Percentiles rank a stretch among this genome's conserved stretches.
Evolutionary conservation across 2,797 vertebrate species (phyloP).

Genomic region (Squalus acanthias): DNA sequence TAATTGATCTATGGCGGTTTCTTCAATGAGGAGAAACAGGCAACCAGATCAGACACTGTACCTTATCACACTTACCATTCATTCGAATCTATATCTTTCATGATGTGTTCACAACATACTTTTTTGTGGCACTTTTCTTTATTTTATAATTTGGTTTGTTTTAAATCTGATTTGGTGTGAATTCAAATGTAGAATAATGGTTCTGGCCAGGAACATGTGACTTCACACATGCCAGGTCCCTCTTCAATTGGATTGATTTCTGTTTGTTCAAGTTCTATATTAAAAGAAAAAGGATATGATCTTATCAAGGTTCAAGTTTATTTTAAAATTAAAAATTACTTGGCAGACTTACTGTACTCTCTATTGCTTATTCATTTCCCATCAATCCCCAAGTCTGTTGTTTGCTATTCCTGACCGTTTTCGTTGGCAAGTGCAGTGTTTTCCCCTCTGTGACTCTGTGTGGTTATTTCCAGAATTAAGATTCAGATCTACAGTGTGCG

Average conservation of each 20-base stretch:
- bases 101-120: neutral
- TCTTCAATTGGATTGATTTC: neutral
- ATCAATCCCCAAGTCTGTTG: conserved; percentile 26
- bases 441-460: conserved; percentile 32
- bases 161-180: conserved; percentile 5
- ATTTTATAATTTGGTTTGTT: neutral
- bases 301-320: conserved; percentile 28
- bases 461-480: conserved; percentile 35
- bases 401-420: conserved; percentile 32
- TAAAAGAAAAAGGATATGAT: conserved; percentile 20
- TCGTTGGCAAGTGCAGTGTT: conserved; percentile 33
- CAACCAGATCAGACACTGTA: neutral
- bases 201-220: neutral
- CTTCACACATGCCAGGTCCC: neutral
- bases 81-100: neutral
- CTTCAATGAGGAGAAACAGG: neutral
- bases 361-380: conserved; percentile 35
- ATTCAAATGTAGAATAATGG: neutral
- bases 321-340: conserved; percentile 32
- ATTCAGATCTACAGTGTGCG: neutral
- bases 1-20: neutral
- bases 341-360: neutral
- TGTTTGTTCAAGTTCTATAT: conserved; percentile 21
- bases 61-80: neutral
- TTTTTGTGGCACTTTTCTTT: neutral